Base-by-base conservation (phyloP, 2,797 vertebrate genomes). In the Aythya fuligula region DNA sequence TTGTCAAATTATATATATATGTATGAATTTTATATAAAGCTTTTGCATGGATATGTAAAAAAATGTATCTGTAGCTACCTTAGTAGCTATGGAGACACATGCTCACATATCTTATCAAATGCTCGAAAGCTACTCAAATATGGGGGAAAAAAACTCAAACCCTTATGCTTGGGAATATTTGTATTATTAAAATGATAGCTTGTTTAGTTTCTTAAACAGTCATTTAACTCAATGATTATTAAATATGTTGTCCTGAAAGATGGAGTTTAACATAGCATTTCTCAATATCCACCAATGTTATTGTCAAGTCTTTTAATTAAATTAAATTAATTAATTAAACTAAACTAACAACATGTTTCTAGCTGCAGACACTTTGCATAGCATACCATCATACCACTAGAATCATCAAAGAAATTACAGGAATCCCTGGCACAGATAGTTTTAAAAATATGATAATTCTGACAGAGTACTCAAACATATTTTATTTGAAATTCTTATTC, bases 201-300 rank as follows among this genome's bases (percentile, higher is more conserved):
- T 61, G 27, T 36, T 87, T 94, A 75, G 30, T 72, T 95, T 80
- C 78, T 62, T 75, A 91, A 93, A 83, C 57, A 85, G 71, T 89
- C 65, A 53, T 71, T 91, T 78, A 90, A 85, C 36, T 88, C 57
- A 85, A 53, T 51, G 25, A 28, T 70, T 85, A 73, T 34, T 85
- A 36, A 64, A n/a, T 43, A 6, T 2, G 1, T 49, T 58, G 5
- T 58, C 17, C 39, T 9, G 1, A n/a, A 17, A 82, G 19, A 9
- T 34, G 73, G 25, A 92, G 27, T 51, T 67, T 64, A 54, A 60
- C 17, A 41, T 60, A 79, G 20, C 66, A 76, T 89, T 92, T 85
- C 53, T 89, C 64, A 67, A 1, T 11, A 56, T 61, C 43, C 24
- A 39, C 38, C 43, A 72, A 45, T 28, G 28, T 34, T 49, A 60